Evolutionary conservation across 2,888 invertebrate species (phyloP).

Genomic region (Melanchra persicariae): DNA sequence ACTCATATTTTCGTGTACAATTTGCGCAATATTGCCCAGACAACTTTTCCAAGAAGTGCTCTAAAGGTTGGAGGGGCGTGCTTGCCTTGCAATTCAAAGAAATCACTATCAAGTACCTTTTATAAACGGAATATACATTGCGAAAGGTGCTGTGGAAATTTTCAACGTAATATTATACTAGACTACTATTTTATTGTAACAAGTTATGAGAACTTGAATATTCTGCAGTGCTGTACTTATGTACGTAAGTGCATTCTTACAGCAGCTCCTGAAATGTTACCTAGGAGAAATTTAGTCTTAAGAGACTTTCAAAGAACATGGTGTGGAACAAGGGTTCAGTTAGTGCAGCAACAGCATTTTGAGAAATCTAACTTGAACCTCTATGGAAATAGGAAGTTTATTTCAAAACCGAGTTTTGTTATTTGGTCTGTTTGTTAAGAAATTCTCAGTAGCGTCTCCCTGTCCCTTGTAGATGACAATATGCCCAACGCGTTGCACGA

Average conservation of each 20-base stretch:
- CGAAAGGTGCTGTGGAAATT: constrained; percentile 34
- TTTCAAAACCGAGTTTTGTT: background rate
- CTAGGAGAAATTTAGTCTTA: constrained; percentile 11
- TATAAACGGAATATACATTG: constrained; percentile 23
- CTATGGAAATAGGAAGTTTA: background rate
- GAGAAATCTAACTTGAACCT: background rate
- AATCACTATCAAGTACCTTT: constrained; percentile 55
- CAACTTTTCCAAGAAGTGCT: constrained; percentile 11
- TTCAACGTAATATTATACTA: constrained; percentile 31
- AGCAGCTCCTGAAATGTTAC: background rate
- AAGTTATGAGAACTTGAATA: constrained; percentile 35
- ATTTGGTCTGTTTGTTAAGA: background rate
- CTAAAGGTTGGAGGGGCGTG: constrained; percentile 5
- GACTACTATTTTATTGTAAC: constrained; percentile 41
- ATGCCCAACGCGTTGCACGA: background rate
- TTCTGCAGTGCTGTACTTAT: constrained; percentile 14
- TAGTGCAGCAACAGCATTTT: background rate
- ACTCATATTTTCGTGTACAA: constrained; percentile 26
- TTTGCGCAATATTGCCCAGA: constrained; percentile 42
- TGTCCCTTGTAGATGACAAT: background rate
- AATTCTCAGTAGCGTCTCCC: background rate
- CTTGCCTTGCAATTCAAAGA: constrained; percentile 41
- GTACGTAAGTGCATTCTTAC: constrained; percentile 7
- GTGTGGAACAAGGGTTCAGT: no score
- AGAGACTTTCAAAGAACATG: background rate